Evolutionary conservation across 2,797 vertebrate species (phyloP), one percentile per base, ranked within the genome.

Genomic region (Macroramphosus scolopax): DNA sequence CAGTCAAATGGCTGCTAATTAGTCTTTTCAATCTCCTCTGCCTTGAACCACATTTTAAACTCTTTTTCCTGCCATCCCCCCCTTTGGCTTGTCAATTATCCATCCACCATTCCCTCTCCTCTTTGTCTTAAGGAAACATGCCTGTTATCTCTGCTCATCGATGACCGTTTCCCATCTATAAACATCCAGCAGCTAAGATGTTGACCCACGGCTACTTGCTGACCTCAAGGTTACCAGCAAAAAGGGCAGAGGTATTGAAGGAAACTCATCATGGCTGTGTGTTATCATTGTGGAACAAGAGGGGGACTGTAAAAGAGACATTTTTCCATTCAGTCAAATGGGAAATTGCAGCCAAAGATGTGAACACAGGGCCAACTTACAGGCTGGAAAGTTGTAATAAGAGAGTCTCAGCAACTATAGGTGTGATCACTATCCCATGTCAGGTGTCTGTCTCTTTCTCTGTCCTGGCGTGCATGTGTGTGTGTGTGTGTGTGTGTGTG

Each of bases 21-120:
- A 90, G 84, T 90, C 87, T 90, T 92, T 91, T 90, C 88, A 89
- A 88, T 89, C 87, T 88, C 79, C 75, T 83, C 84, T 56, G 66
- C 64, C 61, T 78, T 52, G 44, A 65, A 65, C 75, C 75, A 75
- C 87, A 72, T 29, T 79, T 75, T 31, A 37, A 67, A 77, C 49
- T 44, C 38, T 46, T 53, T 51, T 33, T 63, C 46, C 35, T 40
- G 15, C 62, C 45, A 51, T 50, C 43, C 48, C 61, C 51, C 56
- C 6, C n/a, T 50, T 37, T 51, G 62, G 62, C 48, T 54, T 61
- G 71, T 77, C 82, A 80, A 77, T 79, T 80, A 81, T 43, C 71
- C 42, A 45, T 32, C 44, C 32, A 2, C 18, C 38, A 31, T 20
- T 39, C 35, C 37, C 48, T 52, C 61, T 34, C 34, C 30, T 60